Evolutionary conservation across 2,888 invertebrate species (phyloP), one percentile per base, ranked within the genome.

Genomic region (Julus scandinavius): DNA sequence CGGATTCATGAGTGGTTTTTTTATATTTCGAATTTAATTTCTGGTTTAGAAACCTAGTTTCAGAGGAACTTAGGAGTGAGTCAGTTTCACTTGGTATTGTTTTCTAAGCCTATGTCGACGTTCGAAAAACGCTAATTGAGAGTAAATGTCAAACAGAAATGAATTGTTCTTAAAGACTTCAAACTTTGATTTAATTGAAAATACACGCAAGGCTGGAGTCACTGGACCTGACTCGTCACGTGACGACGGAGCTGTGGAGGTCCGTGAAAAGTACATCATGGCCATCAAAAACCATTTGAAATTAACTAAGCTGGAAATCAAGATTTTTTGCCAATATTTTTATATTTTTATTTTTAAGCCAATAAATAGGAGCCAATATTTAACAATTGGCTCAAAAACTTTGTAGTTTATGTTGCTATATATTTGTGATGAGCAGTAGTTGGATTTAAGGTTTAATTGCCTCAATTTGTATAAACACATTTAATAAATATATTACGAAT

Each of bases 41-140:
- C 38, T 80, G 38, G 38, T 38, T 80, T 15, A 80, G 80, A 80
- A 80, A 38, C 80, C 80, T 80, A 80, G 80, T 80, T 80, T 80
- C 80, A 13, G 38, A 40, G 80, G 38, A 80, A 80, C 38, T 80
- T 29, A 38, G 38, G 80, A 80, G 80, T 80, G 80, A 80, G 38
- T 80, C 80, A 80, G 80, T 80, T 80, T 13, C 15, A 38, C 15
- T 80, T 80, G 11, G 11, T 80, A 80, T 80, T 80, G 80, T 80
- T 80, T 38, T 29, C 9, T 72, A 72, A 72, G 72, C 29, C 72
- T 72, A 72, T 54, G 13, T 11, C 29, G 72, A 15, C 15, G 80
- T 80, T 80, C 80, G 80, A 80, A 80, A 80, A 80, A 80, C 80
- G 13, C 38, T 80, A 80, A 80, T 80, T 38, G 80, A 80, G 80